Base-by-base conservation (phyloP, 2,797 vertebrate species). In the Pseudomugil tenellus region DNA sequence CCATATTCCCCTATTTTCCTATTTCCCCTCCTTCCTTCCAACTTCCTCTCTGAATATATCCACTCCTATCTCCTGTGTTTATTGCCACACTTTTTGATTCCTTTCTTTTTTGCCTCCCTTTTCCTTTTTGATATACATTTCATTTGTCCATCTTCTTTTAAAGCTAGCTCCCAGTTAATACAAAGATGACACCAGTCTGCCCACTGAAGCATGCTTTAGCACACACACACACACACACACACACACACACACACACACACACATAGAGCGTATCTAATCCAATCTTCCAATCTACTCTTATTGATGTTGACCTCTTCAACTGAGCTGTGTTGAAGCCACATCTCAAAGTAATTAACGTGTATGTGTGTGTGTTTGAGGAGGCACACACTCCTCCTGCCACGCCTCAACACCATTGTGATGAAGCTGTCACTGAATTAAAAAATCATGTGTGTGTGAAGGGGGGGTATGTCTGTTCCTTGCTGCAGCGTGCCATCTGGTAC, bases 381-480 rank as follows among this genome's bases (percentile, higher is more conserved):
- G 77, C 46, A 52, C 43, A 48, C 41, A 2, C 61, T 21, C 65
- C 76, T 51, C 70, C 83, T 65, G 80, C 76, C 79, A 81, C 75
- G 60, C 85, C 78, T 87, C 80, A 58, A 74, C 84, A 88, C 82
- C 43, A 69, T 89, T 83, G 84, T 87, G 90, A 89, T 90, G 85
- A 83, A 91, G 90, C 86, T 86, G 87, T 91, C 84, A 86, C 84
- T 65, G 73, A 86, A 88, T 92, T 88, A 93, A 90, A 92, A 78
- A 86, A 46, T 46, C 69, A 10, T 83, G 52, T 54, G 79, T 64
- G 76, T 61, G 55, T 1, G 54, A 19, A 10, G 63, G 73, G 71
- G 41, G 0, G 56, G 62, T 31, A 6, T 6, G 29, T 64, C 81
- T 75, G 79, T 35, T 60, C 61, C 65, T 58, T 61, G 73, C 57